Base-by-base conservation (phyloP, 2,888 invertebrate genomes). In the Sinodicranocentrus sp. region DNA sequence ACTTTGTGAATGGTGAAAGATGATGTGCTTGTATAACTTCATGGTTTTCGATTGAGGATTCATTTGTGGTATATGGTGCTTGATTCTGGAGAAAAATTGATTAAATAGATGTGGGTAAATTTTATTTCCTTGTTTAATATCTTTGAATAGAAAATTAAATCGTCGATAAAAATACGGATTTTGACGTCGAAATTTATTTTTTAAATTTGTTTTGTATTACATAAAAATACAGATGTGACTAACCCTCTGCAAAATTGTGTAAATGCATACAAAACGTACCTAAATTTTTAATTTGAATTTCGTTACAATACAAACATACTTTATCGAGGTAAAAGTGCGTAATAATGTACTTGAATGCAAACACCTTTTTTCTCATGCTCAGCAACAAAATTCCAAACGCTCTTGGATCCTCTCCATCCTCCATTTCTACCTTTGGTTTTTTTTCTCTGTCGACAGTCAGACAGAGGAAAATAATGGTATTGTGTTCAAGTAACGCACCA, bases 401-500 rank as follows among this genome's bases (percentile, higher is more conserved):
- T 48, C 48, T n/a, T 48, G 48, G 13, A n/a, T 48, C 39, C 48
- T 48, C n/a, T 48, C n/a, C 48, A 10, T 48, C n/a, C n/a, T n/a
- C 13, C 15, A 3, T 15, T n/a, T n/a, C 48, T n/a, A 48, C 13
- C 48, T 48, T 48, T 48, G 33, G 5, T 33, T 3, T 48, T 39
- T 8, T 13, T 13, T 39, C 6, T 8, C 39, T 48, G 48, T 48
- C 48, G 48, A 48, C 48, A 15, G 48, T 10, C 10, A 48, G 48
- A 10, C 48, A 39, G 6, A 48, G 15, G 48, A 57, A 28, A 28
- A 61, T 61, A 61, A 61, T 61, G 61, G 23, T 28, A 61, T 61
- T 61, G 26, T 25, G n/a, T 61, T 61, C 61, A 57, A 57, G 25
- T 23, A 57, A n/a, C 57, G 19, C 57, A 57, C 23, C 57, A 57